phyloP scores from a whole-genome alignment of 2,797 vertebrate genomes.

The Glyptemys insculpta region DNA sequence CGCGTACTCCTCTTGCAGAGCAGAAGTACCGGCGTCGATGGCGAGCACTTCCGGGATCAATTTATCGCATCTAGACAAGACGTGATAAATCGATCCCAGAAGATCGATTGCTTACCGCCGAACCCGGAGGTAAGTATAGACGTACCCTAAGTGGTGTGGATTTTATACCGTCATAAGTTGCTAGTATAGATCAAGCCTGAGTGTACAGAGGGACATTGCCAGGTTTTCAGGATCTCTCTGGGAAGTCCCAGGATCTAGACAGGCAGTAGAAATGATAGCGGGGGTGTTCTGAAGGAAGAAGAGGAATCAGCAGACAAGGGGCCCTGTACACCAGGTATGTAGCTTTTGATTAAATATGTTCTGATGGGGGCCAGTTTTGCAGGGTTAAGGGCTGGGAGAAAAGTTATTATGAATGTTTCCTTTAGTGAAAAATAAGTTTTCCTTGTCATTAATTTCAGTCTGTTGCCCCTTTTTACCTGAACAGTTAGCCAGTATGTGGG shows the following conservation, averaged over 20 bases:
- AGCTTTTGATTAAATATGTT: neutral
- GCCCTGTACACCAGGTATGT: neutral
- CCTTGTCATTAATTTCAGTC: neutral
- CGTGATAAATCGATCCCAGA: too few relatives aligned
- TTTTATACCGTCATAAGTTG: neutral
- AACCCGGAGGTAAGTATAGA: too few relatives aligned
- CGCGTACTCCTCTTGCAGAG: too few relatives aligned
- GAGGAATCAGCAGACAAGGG: neutral
- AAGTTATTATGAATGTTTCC: neutral
- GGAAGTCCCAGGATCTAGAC: neutral
- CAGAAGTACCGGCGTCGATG: too few relatives aligned
- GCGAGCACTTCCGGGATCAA: too few relatives aligned
- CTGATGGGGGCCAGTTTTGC: neutral
- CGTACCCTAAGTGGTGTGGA: neutral
- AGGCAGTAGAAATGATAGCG: neutral
- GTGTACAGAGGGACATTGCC: neutral
- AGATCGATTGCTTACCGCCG: too few relatives aligned
- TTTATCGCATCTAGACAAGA: too few relatives aligned
- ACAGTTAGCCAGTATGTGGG: neutral
- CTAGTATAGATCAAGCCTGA: neutral
- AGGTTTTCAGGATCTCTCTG: neutral
- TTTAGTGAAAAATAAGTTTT: fast-evolving
- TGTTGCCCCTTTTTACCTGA: neutral
- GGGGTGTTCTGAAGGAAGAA: neutral
- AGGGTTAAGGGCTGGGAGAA: neutral